Conservation (phyloP, 2,113 vertebrate genomes). For the Progne subis region DNA sequence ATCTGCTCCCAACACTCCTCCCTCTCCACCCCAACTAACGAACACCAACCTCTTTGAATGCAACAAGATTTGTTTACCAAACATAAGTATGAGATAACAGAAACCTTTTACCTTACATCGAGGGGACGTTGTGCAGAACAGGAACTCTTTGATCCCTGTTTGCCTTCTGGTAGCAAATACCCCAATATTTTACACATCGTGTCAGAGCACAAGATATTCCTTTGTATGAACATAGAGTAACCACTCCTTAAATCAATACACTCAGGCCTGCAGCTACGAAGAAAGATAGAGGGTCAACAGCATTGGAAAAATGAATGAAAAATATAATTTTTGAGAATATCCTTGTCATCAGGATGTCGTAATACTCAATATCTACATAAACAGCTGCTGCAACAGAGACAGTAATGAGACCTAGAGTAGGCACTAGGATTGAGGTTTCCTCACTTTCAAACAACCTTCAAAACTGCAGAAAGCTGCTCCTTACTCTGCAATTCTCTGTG, state of each 20-base stretch:
- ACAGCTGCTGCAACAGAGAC: background rate
- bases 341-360: background rate
- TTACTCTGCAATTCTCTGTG: background rate
- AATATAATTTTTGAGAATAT: background rate
- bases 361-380: background rate
- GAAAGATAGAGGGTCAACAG: background rate
- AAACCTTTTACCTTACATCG: background rate
- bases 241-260: background rate
- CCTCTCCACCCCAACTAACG: background rate
- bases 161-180: background rate
- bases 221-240: background rate
- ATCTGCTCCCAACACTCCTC: background rate
- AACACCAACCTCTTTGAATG: background rate
- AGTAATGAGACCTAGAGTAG: background rate
- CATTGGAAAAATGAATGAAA: background rate
- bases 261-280: background rate
- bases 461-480: background rate
- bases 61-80: background rate
- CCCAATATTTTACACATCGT: accelerated
- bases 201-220: background rate
- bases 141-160: background rate
- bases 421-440: background rate
- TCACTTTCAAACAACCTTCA: background rate
- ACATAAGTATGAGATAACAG: background rate
- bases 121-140: background rate